Conservation (phyloP, 1,140 invertebrate genomes). For the Trachelipus rathkii region DNA sequence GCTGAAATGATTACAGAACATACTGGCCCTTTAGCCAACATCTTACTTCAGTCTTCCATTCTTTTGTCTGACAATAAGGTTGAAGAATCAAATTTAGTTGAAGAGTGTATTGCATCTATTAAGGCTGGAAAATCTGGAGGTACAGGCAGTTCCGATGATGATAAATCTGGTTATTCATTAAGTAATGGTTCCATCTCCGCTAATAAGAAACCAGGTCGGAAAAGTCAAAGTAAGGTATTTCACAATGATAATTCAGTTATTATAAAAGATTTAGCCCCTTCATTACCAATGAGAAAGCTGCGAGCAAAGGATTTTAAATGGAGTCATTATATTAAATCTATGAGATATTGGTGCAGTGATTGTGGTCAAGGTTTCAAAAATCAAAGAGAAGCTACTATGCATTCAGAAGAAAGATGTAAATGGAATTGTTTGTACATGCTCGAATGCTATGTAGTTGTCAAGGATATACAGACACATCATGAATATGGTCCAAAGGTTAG, state of each 20-base stretch:
- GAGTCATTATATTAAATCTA: slow-evolving; percentile 45
- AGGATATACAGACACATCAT: slow-evolving; percentile 38
- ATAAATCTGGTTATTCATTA: slow-evolving; percentile 26
- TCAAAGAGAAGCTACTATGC: slow-evolving; percentile 37
- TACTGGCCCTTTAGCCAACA: slow-evolving; percentile 41
- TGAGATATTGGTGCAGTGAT: slow-evolving; percentile 44
- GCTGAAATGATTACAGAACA: slow-evolving; percentile 36
- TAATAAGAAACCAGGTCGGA: slow-evolving; percentile 33
- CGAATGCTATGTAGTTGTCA: slow-evolving; percentile 44
- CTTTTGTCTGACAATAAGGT: slow-evolving; percentile 40
- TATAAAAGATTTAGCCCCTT: slow-evolving; percentile 30
- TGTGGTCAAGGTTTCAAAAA: slow-evolving; percentile 45
- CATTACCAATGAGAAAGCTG: slow-evolving; percentile 35
- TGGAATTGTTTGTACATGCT: slow-evolving; percentile 45
- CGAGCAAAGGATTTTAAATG: slow-evolving; percentile 45
- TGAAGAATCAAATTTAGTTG: slow-evolving; percentile 40
- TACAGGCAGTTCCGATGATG: slow-evolving; percentile 29
- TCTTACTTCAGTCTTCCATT: slow-evolving; percentile 41
- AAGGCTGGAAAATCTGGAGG: slow-evolving; percentile 27
- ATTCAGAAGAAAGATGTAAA: slow-evolving; percentile 42
- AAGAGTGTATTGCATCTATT: slow-evolving; percentile 42
- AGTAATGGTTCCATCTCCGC: slow-evolving; percentile 13
- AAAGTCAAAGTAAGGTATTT: slow-evolving; percentile 38
- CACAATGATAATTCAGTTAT: slow-evolving; percentile 45
- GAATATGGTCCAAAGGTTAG: slow-evolving; percentile 43